These are phyloP conservation scores for Theristicus caerulescens DNA, from an alignment of 2,113 vertebrate genomes.

Conservation along the genomic window DNA sequence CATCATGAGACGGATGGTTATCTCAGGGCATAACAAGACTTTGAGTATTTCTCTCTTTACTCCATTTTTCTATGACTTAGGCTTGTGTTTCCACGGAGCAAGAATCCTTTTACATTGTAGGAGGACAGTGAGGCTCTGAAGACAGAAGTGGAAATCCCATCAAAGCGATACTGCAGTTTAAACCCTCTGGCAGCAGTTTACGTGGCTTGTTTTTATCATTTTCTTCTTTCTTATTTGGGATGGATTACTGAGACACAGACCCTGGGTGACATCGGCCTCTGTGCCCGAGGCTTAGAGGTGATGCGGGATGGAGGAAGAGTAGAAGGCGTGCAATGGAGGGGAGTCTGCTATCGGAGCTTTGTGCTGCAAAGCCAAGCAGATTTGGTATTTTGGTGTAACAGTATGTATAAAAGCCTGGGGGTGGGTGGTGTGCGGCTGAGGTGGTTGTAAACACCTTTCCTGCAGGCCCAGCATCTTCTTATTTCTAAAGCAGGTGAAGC, in stretches of 20 bases:
- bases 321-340: accelerated
- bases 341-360: background rate
- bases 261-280: background rate
- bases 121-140: conserved; percentile 1
- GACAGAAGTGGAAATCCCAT: conserved; percentile 25
- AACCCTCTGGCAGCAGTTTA: background rate
- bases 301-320: background rate
- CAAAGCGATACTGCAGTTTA: background rate
- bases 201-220: background rate
- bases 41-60: conserved; percentile 32
- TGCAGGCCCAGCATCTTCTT: background rate
- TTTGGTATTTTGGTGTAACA: background rate
- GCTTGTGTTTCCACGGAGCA: background rate
- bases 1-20: conserved; percentile 47
- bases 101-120: background rate
- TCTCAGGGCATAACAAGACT: conserved; percentile 37
- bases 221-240: background rate
- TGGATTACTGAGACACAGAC: background rate
- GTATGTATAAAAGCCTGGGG: background rate
- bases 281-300: background rate
- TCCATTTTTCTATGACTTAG: conserved; percentile 18
- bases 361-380: background rate
- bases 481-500: background rate
- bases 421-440: background rate
- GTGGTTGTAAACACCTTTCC: background rate